Percentiles rank a stretch among this genome's conserved stretches.
Conservation (phyloP, 2,888 invertebrate genomes). For the Volucella zonaria region DNA sequence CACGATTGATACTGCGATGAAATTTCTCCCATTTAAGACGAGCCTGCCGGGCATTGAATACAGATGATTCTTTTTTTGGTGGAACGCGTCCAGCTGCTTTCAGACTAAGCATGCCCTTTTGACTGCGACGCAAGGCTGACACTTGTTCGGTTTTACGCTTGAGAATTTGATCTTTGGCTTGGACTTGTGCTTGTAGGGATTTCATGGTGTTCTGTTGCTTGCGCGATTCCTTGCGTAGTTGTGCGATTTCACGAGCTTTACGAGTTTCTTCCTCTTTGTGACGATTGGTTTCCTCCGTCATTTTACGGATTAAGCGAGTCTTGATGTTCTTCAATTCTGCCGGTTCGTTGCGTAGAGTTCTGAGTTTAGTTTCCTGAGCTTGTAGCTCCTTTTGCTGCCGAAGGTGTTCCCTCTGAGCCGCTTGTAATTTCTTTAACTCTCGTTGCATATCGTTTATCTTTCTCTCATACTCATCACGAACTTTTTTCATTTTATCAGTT, state of each 20-base stretch:
- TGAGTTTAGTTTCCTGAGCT: conserved; percentile 89
- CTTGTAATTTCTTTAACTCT: conserved; percentile 92
- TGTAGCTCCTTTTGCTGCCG: conserved; percentile 90
- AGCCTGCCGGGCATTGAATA: conserved; percentile 86
- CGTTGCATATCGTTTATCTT: conserved; percentile 92
- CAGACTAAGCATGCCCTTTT: conserved; percentile 86
- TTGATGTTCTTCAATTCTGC: conserved; percentile 92
- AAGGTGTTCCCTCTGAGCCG: conserved; percentile 94
- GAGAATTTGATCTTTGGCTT: conserved; percentile 93
- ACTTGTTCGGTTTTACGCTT: conserved; percentile 96
- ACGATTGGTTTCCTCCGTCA: conserved; percentile 94
- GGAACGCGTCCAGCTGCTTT: conserved; percentile 87
- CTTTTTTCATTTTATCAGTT: conserved; percentile 88
- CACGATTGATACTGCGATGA: conserved; percentile 90
- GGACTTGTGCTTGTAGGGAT: conserved; percentile 93
- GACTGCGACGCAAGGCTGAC: conserved; percentile 88
- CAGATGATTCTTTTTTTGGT: conserved; percentile 76
- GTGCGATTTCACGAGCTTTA: conserved; percentile 93
- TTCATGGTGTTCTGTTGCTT: conserved; percentile 94
- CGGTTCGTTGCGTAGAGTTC: conserved; percentile 88
- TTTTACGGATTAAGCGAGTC: conserved; percentile 94
- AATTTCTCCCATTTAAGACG: conserved; percentile 92
- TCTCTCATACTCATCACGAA: conserved; percentile 94
- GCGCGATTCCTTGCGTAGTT: conserved; percentile 94
- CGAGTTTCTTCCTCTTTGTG: conserved; percentile 92